A percentile compares a stretch with the other conserved stretches of the same genome.
phyloP scores from a whole-genome alignment of 2,888 invertebrate species.

The Rhimphoctona megacephalus region DNA sequence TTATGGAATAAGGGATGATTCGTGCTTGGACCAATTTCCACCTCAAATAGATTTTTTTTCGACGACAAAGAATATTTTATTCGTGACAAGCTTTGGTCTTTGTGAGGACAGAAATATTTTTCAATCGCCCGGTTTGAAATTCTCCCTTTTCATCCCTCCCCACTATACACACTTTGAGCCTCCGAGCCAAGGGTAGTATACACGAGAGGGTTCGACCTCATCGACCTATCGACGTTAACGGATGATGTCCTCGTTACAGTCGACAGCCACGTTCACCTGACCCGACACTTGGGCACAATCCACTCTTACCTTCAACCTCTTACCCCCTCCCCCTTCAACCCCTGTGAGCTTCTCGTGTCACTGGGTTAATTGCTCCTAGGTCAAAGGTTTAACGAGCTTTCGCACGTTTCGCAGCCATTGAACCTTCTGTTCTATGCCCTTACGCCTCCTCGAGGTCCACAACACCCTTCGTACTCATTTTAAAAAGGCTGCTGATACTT shows the following conservation, averaged over 20 bases:
- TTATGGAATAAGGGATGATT: constrained; percentile 26
- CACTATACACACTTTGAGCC: neutral
- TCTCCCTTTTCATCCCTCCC: neutral
- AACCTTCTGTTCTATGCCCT: constrained; percentile 8
- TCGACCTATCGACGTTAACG: constrained; percentile 67
- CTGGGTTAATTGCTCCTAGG: constrained; percentile 67
- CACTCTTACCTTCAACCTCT: constrained; percentile 24
- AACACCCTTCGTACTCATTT: neutral
- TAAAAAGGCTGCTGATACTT: neutral
- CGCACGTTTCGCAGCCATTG: constrained; percentile 37
- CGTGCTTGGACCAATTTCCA: constrained; percentile 2
- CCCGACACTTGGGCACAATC: constrained; percentile 44
- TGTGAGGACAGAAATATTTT: constrained; percentile 16
- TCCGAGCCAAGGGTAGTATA: constrained; percentile 27
- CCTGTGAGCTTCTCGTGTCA: constrained; percentile 61
- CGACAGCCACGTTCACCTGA: constrained; percentile 59
- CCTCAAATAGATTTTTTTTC: neutral
- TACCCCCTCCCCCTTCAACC: constrained; percentile 4
- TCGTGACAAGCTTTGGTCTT: constrained; percentile 3
- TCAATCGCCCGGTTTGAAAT: neutral
- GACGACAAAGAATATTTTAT: neutral
- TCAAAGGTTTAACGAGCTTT: constrained; percentile 66
- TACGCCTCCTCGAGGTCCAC: neutral
- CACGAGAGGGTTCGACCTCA: constrained; percentile 57
- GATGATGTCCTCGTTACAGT: constrained; percentile 62